Percentiles rank a stretch among this genome's conserved stretches.
These are phyloP conservation scores for Azorinus chamasolen DNA, from an alignment of 2,888 invertebrate genomes.

Conservation along the genomic window DNA sequence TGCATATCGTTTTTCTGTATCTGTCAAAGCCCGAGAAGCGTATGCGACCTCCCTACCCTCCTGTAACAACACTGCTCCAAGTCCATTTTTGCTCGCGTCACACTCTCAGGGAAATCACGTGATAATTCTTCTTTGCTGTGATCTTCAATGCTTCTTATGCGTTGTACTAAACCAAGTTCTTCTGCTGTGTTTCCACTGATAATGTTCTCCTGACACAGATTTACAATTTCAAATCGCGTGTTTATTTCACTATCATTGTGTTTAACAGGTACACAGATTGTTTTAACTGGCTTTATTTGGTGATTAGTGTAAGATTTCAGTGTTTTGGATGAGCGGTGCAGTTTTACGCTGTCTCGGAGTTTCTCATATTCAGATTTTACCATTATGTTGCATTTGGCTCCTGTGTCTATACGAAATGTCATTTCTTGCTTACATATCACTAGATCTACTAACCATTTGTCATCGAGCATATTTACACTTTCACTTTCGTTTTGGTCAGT, in stretches of 20 bases:
- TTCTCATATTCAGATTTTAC: slow-evolving; percentile 21
- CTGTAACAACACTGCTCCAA: slow-evolving; percentile 64
- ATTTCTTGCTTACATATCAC: slow-evolving; percentile 2
- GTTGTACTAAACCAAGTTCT: slow-evolving; percentile 25
- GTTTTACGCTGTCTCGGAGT: slow-evolving; percentile 1
- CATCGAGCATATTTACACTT: slow-evolving; percentile 1
- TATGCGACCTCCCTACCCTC: slow-evolving; percentile 57
- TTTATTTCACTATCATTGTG: slow-evolving; percentile 13
- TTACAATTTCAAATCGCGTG: slow-evolving; percentile 32
- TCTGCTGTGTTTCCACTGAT: slow-evolving; percentile 30
- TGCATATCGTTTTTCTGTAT: slow-evolving; percentile 58
- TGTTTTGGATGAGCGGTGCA: slow-evolving; percentile 19
- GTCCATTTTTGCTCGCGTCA: slow-evolving; percentile 60
- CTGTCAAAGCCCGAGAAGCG: slow-evolving; percentile 54
- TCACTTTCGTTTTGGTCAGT: background rate
- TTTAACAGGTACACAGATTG: background rate
- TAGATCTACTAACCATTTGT: slow-evolving; percentile 31
- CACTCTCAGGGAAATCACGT: slow-evolving; percentile 44
- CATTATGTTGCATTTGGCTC: slow-evolving; percentile 43
- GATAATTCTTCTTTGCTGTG: background rate
- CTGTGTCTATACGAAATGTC: slow-evolving; percentile 39
- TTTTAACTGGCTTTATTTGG: slow-evolving; percentile 28
- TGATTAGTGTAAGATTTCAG: slow-evolving; percentile 44
- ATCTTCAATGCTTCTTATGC: background rate
- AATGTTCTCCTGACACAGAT: slow-evolving; percentile 24